A percentile compares a stretch with the other conserved stretches of the same genome.
phyloP scores from a whole-genome alignment of 2,888 invertebrate genomes.

The Toxonevra muliebris region DNA sequence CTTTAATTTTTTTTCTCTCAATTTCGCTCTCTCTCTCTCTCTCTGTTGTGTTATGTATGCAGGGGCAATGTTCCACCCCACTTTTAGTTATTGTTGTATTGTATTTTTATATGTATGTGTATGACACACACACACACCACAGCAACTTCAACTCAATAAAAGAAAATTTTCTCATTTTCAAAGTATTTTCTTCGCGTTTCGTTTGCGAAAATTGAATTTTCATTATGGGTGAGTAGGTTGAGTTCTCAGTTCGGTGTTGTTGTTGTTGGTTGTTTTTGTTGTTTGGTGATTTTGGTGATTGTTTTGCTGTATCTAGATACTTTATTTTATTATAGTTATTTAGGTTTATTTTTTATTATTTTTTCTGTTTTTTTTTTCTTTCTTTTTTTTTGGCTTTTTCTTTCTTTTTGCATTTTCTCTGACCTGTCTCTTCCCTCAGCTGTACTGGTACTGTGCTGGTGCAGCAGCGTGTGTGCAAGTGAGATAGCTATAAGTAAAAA shows the following conservation, averaged over 20 bases:
- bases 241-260: constrained; percentile 35
- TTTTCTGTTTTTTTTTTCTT: constrained; percentile 21
- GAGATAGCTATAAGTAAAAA: constrained; percentile 48
- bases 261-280: constrained; percentile 35
- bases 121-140: no score
- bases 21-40: constrained; percentile 1
- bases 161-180: constrained; percentile 61
- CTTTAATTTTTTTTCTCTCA: constrained; percentile 9
- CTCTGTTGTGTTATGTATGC: neutral
- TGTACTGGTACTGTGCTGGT: constrained; percentile 8
- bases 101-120: no score
- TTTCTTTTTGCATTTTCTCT: neutral
- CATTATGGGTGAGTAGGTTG: constrained; percentile 40
- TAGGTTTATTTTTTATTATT: constrained; percentile 39
- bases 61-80: no score
- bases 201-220: constrained; percentile 62
- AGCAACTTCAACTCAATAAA: constrained; percentile 42
- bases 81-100: no score
- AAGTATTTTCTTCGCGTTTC: constrained; percentile 51
- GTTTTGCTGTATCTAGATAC: constrained; percentile 48
- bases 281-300: constrained; percentile 24
- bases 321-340: constrained; percentile 62
- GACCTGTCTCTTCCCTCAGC: constrained; percentile 10
- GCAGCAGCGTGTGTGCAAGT: constrained; percentile 27
- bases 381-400: neutral